Percentiles rank a stretch among this genome's conserved stretches.
Evolutionary conservation across 2,888 invertebrate genomes (phyloP).

Genomic region (Tipula confusa): DNA sequence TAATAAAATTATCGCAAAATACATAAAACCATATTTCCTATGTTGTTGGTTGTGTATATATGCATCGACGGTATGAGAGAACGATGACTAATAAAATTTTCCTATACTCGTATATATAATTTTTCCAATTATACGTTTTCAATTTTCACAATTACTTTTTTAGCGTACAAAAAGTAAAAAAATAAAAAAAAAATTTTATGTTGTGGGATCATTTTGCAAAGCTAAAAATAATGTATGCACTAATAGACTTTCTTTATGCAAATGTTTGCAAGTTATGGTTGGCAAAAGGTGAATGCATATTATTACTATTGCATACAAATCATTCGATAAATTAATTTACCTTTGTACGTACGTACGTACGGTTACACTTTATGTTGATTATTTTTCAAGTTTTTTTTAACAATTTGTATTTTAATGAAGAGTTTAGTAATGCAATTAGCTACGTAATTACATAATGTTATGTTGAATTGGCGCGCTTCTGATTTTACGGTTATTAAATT

Average conservation of each 20-base stretch:
- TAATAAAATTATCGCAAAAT: background rate
- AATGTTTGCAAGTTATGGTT: background rate
- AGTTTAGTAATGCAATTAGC: background rate
- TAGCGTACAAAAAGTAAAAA: background rate
- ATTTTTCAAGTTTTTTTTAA: background rate
- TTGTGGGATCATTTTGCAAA: background rate
- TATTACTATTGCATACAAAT: background rate
- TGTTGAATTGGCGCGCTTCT: background rate
- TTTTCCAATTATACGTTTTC: conserved; percentile 20
- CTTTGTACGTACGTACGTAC: background rate
- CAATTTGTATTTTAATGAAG: background rate
- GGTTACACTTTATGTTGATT: too few species aligned
- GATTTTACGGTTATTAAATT: background rate
- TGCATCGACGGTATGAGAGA: background rate
- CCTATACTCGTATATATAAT: background rate
- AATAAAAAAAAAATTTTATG: too few species aligned
- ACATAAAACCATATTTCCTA: background rate
- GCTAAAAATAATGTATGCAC: background rate
- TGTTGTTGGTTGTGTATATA: background rate
- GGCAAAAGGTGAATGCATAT: background rate
- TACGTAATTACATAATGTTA: background rate
- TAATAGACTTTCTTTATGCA: background rate
- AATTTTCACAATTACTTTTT: background rate
- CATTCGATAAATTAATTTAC: background rate
- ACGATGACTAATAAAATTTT: background rate